phyloP scores from a whole-genome alignment of 64 coral and sea anemone genomes.

The Cladopsammia gracilis region DNA sequence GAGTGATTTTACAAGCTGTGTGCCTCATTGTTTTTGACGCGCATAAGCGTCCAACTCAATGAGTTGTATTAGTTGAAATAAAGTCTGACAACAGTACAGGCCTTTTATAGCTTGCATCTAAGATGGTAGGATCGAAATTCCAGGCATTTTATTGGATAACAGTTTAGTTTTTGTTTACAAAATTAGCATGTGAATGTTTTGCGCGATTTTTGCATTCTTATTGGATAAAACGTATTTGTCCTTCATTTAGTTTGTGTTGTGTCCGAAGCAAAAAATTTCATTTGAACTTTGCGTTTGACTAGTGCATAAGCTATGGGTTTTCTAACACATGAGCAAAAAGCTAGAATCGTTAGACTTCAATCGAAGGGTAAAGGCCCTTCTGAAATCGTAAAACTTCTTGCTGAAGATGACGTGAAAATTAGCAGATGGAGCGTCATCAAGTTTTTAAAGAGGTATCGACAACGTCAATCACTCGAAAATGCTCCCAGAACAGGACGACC shows the following conservation, averaged over 20 bases:
- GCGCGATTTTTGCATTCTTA: not conserved
- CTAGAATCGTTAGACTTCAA: too few relatives aligned
- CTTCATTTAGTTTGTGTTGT: too few relatives aligned
- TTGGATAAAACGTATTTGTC: not conserved
- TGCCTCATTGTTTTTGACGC: too few relatives aligned
- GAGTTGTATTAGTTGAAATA: too few relatives aligned
- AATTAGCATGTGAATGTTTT: not conserved
- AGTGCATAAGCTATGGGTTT: too few relatives aligned
- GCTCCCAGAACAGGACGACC: not conserved
- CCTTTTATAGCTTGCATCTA: constrained; percentile 6
- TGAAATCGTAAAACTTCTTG: not conserved
- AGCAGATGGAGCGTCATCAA: not conserved
- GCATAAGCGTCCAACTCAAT: too few relatives aligned
- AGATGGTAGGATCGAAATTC: not conserved
- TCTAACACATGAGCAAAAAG: too few relatives aligned
- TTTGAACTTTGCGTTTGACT: too few relatives aligned
- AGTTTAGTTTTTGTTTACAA: not conserved
- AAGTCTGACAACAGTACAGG: too few relatives aligned
- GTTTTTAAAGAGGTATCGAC: not conserved
- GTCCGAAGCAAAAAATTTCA: too few relatives aligned
- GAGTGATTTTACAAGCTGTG: too few relatives aligned
- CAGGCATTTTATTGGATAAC: not conserved
- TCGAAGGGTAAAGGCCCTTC: not conserved
- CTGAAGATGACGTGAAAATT: not conserved
- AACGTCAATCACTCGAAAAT: not conserved